Percentiles rank a stretch among this genome's conserved stretches.
Evolutionary conservation across 2,888 invertebrate species (phyloP).

Genomic region (Tubiluchus corallicola): DNA sequence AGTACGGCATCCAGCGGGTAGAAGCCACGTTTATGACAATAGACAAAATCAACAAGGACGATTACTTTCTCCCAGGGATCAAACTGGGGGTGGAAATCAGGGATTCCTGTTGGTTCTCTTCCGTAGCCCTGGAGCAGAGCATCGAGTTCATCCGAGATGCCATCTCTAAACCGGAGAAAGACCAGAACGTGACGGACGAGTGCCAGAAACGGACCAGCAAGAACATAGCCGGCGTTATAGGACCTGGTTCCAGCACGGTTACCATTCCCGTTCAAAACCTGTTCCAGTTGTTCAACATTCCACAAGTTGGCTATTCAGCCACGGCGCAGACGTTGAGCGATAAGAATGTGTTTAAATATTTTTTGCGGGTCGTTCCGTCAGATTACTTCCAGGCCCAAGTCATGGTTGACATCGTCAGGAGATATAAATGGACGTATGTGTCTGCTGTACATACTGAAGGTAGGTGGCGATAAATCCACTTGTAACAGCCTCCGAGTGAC

Average conservation of each 20-base stretch:
- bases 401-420: slow-evolving; percentile 44
- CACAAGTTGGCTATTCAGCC: slow-evolving; percentile 55
- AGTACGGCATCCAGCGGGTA: slow-evolving; percentile 53
- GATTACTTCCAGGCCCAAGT: slow-evolving; percentile 56
- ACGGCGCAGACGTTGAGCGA: slow-evolving; percentile 54
- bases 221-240: slow-evolving; percentile 45
- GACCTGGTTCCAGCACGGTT: slow-evolving; percentile 52
- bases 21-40: slow-evolving; percentile 41
- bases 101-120: slow-evolving; percentile 63
- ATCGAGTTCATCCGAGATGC: slow-evolving; percentile 53
- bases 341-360: slow-evolving; percentile 52
- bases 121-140: slow-evolving; percentile 55
- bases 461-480: slow-evolving; percentile 26
- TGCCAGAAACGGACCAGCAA: slow-evolving; percentile 12
- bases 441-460: slow-evolving; percentile 55
- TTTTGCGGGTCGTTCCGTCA: slow-evolving; percentile 55
- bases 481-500: too few relatives aligned
- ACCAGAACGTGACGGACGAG: background rate
- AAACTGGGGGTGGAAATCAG: slow-evolving; percentile 48
- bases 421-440: slow-evolving; percentile 58
- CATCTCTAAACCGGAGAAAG: slow-evolving; percentile 25
- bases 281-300: slow-evolving; percentile 44
- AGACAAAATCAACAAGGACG: slow-evolving; percentile 42
- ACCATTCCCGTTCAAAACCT: slow-evolving; percentile 54
- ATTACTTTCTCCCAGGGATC: slow-evolving; percentile 37